Evolutionary conservation across 2,113 vertebrate genomes (phyloP).

Genomic region (Phodopus roborovskii): DNA sequence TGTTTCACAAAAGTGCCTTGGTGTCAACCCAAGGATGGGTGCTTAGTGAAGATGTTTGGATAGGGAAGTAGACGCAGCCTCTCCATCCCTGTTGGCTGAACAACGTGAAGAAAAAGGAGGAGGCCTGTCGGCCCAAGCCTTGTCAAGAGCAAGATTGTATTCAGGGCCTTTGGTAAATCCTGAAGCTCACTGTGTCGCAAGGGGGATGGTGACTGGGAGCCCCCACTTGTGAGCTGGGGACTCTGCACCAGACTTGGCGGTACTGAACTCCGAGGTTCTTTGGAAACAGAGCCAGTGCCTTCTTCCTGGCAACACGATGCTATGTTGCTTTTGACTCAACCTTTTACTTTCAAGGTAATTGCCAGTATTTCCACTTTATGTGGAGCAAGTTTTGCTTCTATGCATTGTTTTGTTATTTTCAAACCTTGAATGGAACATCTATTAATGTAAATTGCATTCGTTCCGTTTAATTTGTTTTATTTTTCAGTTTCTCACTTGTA

Average conservation of each 20-base stretch:
- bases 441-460: neutral
- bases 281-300: too few relatives aligned
- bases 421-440: neutral
- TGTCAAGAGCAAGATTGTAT: accelerated
- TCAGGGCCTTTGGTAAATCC: neutral
- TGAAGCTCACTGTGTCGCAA: accelerated
- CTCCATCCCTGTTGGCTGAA: neutral
- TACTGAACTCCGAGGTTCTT: neutral
- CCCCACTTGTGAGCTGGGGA: accelerated
- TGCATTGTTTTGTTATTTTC: neutral
- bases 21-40: neutral
- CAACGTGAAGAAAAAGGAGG: neutral
- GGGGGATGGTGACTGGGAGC: accelerated
- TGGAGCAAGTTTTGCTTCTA: neutral
- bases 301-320: accelerated
- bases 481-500: neutral
- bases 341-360: slow-evolving; percentile 53
- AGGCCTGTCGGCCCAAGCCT: neutral
- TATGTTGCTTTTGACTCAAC: neutral
- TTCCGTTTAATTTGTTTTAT: neutral
- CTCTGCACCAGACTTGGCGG: accelerated
- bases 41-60: neutral
- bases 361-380: slow-evolving; percentile 36
- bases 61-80: neutral
- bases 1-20: neutral